Percentiles rank a stretch among this genome's conserved stretches.
phyloP scores from a whole-genome alignment of 2,113 vertebrate genomes.

The Plectropomus leopardus region DNA sequence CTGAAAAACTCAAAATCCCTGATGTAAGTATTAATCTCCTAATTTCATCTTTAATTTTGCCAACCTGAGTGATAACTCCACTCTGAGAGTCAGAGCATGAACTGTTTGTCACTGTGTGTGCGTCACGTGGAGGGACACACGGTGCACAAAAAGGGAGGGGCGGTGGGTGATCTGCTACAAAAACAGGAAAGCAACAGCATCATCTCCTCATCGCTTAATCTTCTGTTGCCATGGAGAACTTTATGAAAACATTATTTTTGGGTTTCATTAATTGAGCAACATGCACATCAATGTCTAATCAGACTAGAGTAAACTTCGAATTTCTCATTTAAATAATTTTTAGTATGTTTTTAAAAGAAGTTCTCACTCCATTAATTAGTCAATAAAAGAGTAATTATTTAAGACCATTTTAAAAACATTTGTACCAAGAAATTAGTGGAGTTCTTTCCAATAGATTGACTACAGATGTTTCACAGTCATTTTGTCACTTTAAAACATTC shows the following conservation, averaged over 20 bases:
- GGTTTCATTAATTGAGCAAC: slow-evolving; percentile 13
- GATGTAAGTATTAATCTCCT: background rate
- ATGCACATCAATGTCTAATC: background rate
- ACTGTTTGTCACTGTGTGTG: background rate
- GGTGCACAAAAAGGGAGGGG: background rate
- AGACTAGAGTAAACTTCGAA: background rate
- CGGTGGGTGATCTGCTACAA: slow-evolving; percentile 6
- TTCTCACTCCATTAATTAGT: background rate
- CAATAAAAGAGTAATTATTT: background rate
- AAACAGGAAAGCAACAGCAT: slow-evolving; percentile 10
- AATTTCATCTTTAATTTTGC: background rate
- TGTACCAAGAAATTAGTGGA: background rate
- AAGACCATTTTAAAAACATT: background rate
- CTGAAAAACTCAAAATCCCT: background rate
- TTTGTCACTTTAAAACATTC: background rate
- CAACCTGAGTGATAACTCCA: background rate
- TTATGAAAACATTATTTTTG: slow-evolving; percentile 16
- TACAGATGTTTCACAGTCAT: background rate
- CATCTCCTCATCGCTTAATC: slow-evolving; percentile 2
- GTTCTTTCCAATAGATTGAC: background rate
- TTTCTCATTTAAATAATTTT: background rate
- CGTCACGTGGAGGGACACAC: slow-evolving; percentile 23
- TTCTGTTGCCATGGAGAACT: slow-evolving; percentile 49
- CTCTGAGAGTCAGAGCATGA: background rate
- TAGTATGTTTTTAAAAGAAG: background rate